Evolutionary conservation across 2,113 vertebrate genomes (phyloP), one percentile per base, ranked within the genome.

Genomic region (Uria aalge): DNA sequence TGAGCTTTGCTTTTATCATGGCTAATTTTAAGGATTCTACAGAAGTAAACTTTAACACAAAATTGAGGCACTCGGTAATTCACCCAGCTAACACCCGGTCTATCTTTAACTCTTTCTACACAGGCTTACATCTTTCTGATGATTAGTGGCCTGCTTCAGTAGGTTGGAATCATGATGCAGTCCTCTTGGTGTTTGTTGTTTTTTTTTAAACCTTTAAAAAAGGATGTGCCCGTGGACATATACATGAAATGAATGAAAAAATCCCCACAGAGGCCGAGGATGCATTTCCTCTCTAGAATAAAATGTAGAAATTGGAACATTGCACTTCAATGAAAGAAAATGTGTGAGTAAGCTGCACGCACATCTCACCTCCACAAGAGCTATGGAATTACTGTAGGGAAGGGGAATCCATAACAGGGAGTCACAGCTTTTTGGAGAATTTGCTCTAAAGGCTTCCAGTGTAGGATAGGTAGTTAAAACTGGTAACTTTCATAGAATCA

Each of bases 381-480:
- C 34, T 8, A 30, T 3, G 2, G 9, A 71, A 69, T 40, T 56
- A 43, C 6, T 30, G 5, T 3, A 8, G 7, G 0, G 2, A 3
- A 4, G 11, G 6, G 27, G 60, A 50, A 91, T 24, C 45, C 3
- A 11, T 48, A 52, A 40, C 3, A 62, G 5, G 4, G 18, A 48
- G 11, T 43, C 66, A 29, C 26, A 86, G 5, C 12, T 66, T 60
- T 85, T 78, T 8, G 3, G 38, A 55, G 9, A 77, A 43, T 63
- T 73, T 53, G 1, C 10, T 76, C n/a, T 76, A 73, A 69, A 75
- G 30, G 16, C 12, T 92, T 63, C 23, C 15, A 23, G 3, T 16
- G 12, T 43, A 53, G 18, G 11, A 53, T 5, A 67, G 21, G 11
- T 62, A 40, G 55, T 66, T 69, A 82, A 66, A 92, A 78, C 21